A percentile compares a stretch with the other conserved stretches of the same genome.
These are phyloP conservation scores for Montipora cactus DNA, from an alignment of 64 coral and sea anemone species.

Conservation along the genomic window DNA sequence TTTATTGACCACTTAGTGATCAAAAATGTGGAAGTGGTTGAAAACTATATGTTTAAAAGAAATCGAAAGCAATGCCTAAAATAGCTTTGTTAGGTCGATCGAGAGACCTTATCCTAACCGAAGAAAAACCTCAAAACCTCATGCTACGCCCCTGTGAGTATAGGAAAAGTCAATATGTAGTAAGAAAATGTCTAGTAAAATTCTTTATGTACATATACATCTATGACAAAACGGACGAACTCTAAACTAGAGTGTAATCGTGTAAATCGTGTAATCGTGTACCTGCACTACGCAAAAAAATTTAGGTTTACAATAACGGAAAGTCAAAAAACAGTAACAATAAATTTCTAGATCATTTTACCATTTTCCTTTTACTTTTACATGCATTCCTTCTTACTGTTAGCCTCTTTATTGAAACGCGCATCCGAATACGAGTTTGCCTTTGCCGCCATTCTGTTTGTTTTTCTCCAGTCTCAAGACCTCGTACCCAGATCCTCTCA, in stretches of 20 bases:
- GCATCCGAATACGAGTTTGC: no score
- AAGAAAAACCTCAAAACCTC: conserved; percentile 12
- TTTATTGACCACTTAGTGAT: neutral
- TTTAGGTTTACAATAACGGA: neutral
- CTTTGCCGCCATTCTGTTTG: no score
- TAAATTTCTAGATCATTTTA: conserved; percentile 14
- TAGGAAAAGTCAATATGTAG: conserved; percentile 12
- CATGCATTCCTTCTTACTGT: neutral
- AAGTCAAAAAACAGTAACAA: conserved; percentile 1
- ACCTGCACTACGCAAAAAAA: neutral
- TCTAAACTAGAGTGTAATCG: no score
- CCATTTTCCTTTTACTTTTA: neutral
- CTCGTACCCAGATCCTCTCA: no score
- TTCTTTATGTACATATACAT: neutral
- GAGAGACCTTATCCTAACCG: neutral
- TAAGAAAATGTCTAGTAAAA: neutral
- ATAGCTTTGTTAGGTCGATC: neutral
- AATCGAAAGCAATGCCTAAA: conserved; percentile 1
- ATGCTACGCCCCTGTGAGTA: neutral
- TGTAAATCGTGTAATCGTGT: conserved; percentile 11
- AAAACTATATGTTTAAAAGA: conserved; percentile 5
- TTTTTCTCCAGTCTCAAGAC: no score
- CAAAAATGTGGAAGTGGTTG: conserved; percentile 6
- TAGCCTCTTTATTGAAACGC: no score
- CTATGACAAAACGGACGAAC: conserved; percentile 2